phyloP scores from a whole-genome alignment of 2,797 vertebrate genomes.

The Petrocephalus schoutedeni region DNA sequence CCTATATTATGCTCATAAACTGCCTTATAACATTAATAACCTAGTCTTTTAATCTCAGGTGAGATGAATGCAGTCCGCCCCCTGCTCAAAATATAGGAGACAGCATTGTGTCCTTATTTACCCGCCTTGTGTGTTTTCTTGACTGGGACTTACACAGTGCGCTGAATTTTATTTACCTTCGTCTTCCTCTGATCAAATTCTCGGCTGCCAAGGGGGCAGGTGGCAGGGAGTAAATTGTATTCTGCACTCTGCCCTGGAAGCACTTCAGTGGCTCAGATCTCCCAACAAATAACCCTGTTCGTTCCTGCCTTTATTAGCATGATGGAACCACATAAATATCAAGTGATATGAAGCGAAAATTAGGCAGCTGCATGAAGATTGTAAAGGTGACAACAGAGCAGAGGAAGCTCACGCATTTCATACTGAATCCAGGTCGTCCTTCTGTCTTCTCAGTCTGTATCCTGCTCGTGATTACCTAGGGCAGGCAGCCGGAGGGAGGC shows the following conservation, averaged over 20 bases:
- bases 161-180: neutral
- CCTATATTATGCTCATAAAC: neutral
- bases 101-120: neutral
- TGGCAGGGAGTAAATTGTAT: constrained; percentile 12
- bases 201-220: neutral
- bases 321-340: neutral
- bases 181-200: neutral
- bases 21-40: neutral
- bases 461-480: neutral
- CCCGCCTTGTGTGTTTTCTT: neutral
- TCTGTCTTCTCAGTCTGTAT: neutral
- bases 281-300: neutral
- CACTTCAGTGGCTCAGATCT: neutral
- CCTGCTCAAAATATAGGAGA: neutral
- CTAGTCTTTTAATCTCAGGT: neutral
- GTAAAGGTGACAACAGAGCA: neutral
- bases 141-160: neutral
- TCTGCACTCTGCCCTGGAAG: neutral
- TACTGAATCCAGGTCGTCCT: neutral
- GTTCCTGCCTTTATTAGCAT: neutral
- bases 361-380: neutral
- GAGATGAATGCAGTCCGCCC: neutral
- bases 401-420: neutral
- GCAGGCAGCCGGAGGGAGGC: neutral
- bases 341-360: neutral